A percentile compares a stretch with the other conserved stretches of the same genome.
phyloP scores from a whole-genome alignment of 2,113 vertebrate genomes.

The Herpetotheres cachinnans region DNA sequence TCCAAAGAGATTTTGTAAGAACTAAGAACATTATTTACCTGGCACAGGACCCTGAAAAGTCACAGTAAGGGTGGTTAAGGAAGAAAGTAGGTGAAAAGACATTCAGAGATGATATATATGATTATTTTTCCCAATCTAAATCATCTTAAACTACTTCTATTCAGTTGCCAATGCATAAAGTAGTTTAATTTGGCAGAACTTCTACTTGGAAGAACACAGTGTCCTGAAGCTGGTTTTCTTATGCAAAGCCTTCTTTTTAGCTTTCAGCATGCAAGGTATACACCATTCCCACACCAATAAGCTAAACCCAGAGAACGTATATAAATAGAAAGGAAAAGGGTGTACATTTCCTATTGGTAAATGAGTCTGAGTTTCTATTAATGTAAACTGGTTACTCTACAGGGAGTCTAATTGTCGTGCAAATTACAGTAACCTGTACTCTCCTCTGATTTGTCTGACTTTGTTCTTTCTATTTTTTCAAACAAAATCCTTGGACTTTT shows the following conservation, averaged over 20 bases:
- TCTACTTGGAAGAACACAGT: neutral
- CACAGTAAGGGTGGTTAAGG: neutral
- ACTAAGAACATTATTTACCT: neutral
- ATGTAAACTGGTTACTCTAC: neutral
- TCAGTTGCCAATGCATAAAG: neutral
- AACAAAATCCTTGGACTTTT: neutral
- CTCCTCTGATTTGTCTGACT: neutral
- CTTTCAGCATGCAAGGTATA: neutral
- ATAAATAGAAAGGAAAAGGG: neutral
- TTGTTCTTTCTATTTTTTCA: neutral
- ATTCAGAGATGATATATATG: neutral
- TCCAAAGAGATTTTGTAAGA: neutral
- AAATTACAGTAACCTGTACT: neutral
- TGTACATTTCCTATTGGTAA: neutral
- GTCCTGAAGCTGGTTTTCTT: neutral
- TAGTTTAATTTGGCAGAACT: slow-evolving; percentile 12
- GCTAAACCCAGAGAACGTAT: neutral
- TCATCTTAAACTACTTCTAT: neutral
- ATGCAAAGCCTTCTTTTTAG: neutral
- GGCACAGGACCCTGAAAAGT: neutral
- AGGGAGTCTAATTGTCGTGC: neutral
- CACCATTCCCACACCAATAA: neutral
- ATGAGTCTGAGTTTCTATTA: neutral
- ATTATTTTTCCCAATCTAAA: neutral
- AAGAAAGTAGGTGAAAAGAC: neutral